phyloP scores from a whole-genome alignment of 2,113 vertebrate genomes.

The Brienomyrus brachyistius region DNA sequence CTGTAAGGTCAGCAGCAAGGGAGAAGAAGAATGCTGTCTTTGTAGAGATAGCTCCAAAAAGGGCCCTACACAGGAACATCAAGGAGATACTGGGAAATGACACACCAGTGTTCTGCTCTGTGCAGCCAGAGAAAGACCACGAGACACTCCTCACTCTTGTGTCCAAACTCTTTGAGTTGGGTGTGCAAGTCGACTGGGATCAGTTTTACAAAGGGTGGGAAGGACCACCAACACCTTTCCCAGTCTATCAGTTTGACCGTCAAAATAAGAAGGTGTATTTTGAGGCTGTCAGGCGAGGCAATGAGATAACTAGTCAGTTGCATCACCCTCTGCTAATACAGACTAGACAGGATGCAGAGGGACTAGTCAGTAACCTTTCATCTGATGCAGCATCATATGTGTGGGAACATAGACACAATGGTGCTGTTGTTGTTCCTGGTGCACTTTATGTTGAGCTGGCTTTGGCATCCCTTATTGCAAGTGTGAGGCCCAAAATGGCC shows the following conservation, averaged over 20 bases:
- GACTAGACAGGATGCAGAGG: slow-evolving; percentile 36
- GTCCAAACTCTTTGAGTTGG: slow-evolving; percentile 69
- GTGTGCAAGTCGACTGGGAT: slow-evolving; percentile 65
- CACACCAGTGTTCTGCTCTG: slow-evolving; percentile 55
- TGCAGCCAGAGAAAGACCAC: slow-evolving; percentile 60
- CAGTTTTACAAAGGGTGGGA: slow-evolving; percentile 61
- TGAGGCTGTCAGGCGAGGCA: slow-evolving; percentile 49
- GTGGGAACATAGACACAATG: slow-evolving; percentile 70
- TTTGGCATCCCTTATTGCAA: slow-evolving; percentile 60
- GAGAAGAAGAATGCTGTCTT: slow-evolving; percentile 59
- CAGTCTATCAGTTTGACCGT: slow-evolving; percentile 71
- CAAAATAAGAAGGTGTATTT: slow-evolving; percentile 54
- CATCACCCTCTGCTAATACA: slow-evolving; percentile 51
- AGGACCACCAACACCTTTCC: slow-evolving; percentile 56
- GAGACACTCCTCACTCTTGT: slow-evolving; percentile 52
- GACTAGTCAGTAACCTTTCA: slow-evolving; percentile 59
- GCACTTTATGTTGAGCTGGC: slow-evolving; percentile 70
- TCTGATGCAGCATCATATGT: slow-evolving; percentile 47
- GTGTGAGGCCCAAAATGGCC: slow-evolving; percentile 53
- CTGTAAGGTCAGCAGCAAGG: slow-evolving; percentile 47
- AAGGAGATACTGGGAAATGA: slow-evolving; percentile 64
- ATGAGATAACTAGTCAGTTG: slow-evolving; percentile 12
- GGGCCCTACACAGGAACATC: slow-evolving; percentile 66
- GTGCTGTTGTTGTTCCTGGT: slow-evolving; percentile 63
- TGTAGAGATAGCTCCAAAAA: slow-evolving; percentile 74